Evolutionary conservation across 2,888 invertebrate species (phyloP).

Genomic region (Argyra leucocephala): DNA sequence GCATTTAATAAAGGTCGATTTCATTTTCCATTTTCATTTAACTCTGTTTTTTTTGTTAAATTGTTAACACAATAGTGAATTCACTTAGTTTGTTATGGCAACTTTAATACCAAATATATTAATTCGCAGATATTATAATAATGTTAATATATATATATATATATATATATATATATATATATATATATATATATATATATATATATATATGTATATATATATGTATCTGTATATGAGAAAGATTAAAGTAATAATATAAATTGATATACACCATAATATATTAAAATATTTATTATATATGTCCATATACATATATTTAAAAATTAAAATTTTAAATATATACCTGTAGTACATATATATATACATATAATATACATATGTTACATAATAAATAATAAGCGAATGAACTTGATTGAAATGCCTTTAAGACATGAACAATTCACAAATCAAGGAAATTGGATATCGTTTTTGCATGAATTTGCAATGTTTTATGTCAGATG

Average conservation of each 20-base stretch:
- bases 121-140: not conserved
- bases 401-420: slow-evolving; percentile 26
- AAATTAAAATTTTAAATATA: no score
- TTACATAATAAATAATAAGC: not conserved
- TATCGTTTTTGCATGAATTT: slow-evolving; percentile 16
- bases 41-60: no score
- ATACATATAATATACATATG: no score
- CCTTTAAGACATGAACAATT: slow-evolving; percentile 27
- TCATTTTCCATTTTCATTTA: not conserved
- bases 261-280: no score
- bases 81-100: no score
- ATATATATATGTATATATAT: not conserved
- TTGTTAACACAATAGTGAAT: not conserved
- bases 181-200: not conserved
- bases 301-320: no score
- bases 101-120: no score
- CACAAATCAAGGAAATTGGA: slow-evolving; percentile 29
- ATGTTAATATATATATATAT: not conserved
- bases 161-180: not conserved
- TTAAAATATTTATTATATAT: no score
- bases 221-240: not conserved
- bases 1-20: not conserved
- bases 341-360: no score
- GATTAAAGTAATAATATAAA: no score
- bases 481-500: slow-evolving; percentile 1